These are phyloP conservation scores for Leuciscus waleckii DNA, from an alignment of 2,797 vertebrate species.

Conservation along the genomic window DNA sequence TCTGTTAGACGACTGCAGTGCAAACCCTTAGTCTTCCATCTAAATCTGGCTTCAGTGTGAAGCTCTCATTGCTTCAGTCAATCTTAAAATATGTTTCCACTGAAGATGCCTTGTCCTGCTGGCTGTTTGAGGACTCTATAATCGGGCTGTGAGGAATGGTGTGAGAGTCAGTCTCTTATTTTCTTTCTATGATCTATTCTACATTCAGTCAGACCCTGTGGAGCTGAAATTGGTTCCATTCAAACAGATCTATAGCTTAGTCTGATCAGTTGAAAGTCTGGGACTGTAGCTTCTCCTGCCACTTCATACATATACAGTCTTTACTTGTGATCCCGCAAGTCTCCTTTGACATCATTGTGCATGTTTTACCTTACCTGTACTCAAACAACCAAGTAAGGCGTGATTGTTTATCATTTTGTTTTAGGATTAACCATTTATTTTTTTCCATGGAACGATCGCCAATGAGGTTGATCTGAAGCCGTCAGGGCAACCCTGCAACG, in stretches of 20 bases:
- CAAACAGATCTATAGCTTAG: not conserved
- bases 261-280: constrained; percentile 71
- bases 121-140: constrained; percentile 75
- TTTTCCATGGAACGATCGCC: constrained; percentile 79
- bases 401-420: constrained; percentile 82
- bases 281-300: constrained; percentile 73
- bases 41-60: constrained; percentile 14
- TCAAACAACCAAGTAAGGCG: constrained; percentile 76
- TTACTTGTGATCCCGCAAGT: constrained; percentile 62
- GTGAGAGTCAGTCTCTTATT: constrained; percentile 67
- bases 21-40: not conserved
- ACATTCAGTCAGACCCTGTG: not conserved
- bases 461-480: not conserved
- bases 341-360: constrained; percentile 66
- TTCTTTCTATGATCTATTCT: constrained; percentile 2
- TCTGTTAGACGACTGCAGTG: not conserved
- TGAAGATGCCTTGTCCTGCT: constrained; percentile 84
- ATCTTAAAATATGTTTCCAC: constrained; percentile 78
- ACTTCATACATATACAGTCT: constrained; percentile 82
- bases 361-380: constrained; percentile 70
- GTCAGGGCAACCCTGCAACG: constrained; percentile 56
- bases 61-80: constrained; percentile 1
- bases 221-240: not conserved
- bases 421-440: constrained; percentile 71
- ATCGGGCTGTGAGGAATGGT: constrained; percentile 85